A percentile compares a stretch with the other conserved stretches of the same genome.
Conservation (phyloP, 2,888 invertebrate genomes). For the Eulithis testata region DNA sequence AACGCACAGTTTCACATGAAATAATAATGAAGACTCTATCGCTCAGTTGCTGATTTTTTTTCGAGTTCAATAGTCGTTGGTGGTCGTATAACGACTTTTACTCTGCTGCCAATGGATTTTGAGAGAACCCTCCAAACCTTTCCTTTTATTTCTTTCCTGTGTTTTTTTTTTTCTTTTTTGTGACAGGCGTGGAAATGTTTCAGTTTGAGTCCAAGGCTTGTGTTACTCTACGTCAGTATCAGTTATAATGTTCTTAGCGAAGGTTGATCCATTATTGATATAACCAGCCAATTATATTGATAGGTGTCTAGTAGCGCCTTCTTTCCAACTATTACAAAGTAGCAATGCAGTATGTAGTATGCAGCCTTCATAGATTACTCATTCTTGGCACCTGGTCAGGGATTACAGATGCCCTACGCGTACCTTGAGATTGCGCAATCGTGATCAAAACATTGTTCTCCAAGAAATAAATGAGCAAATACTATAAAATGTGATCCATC, state of each 20-base stretch:
- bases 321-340: constrained; percentile 2
- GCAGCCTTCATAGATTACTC: constrained; percentile 25
- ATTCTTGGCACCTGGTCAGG: constrained; percentile 28
- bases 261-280: constrained; percentile 1
- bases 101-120: no score
- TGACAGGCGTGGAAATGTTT: no score
- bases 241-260: background rate
- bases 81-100: no score
- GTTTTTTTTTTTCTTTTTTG: no score
- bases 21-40: no score
- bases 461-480: constrained; percentile 15
- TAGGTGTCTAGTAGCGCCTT: background rate
- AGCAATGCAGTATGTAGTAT: background rate
- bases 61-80: no score
- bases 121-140: no score
- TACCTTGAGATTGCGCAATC: constrained; percentile 27
- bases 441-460: constrained; percentile 28
- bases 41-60: no score
- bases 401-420: constrained; percentile 27
- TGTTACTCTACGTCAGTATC: no score
- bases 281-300: background rate
- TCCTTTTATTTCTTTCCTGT: no score
- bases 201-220: no score
- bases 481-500: constrained; percentile 5
- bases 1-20: no score